A percentile compares a stretch with the other conserved stretches of the same genome.
Evolutionary conservation across 2,113 vertebrate genomes (phyloP).

Genomic region (Edolisoma coerulescens): DNA sequence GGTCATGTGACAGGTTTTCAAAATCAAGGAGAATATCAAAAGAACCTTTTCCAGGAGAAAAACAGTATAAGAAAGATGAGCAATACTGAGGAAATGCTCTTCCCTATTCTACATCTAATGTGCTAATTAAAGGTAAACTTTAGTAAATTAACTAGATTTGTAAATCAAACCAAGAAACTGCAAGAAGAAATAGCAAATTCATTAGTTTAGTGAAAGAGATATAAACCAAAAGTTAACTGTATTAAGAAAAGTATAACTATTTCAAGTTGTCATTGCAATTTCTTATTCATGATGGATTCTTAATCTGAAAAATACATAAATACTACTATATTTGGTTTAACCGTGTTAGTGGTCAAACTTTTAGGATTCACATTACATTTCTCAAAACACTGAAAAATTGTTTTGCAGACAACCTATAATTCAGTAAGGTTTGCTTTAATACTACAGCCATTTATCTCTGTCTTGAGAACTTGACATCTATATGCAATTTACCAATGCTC

Average conservation of each 20-base stretch:
- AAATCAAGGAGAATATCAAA: not conserved
- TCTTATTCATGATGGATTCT: not conserved
- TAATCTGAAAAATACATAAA: not conserved
- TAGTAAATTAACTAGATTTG: not conserved
- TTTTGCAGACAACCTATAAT: not conserved
- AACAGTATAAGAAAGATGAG: not conserved
- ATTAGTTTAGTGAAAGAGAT: not conserved
- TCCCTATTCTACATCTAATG: not conserved
- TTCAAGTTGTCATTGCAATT: not conserved
- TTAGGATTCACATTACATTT: not conserved
- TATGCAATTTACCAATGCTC: not conserved
- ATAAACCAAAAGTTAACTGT: not conserved
- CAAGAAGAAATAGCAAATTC: not conserved
- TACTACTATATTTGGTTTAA: not conserved
- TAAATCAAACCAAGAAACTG: not conserved
- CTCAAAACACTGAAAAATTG: not conserved
- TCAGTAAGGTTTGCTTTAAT: not conserved
- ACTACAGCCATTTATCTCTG: not conserved
- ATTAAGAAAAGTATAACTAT: not conserved
- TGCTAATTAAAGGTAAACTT: not conserved
- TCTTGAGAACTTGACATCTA: not conserved
- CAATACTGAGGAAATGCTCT: not conserved
- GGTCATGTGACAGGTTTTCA: not conserved
- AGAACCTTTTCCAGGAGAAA: not conserved
- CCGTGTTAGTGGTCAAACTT: not conserved